Percentiles rank a stretch among this genome's conserved stretches.
Conservation (phyloP, 2,797 vertebrate species). For the Microtus californicus region DNA sequence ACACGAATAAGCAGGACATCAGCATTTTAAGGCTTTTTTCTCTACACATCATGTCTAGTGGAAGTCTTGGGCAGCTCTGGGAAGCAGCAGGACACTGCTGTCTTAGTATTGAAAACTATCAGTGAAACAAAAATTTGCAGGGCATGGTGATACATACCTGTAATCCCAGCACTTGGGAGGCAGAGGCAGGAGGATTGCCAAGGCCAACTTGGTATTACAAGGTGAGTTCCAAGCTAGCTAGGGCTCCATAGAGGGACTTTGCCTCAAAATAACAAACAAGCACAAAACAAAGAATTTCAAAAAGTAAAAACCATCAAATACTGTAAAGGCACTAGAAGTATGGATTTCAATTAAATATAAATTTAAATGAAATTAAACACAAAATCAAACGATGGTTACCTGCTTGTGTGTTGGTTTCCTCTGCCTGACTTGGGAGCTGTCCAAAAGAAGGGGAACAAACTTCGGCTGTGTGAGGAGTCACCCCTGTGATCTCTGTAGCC, state of each 20-base stretch:
- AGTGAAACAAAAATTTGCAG: conserved; percentile 32
- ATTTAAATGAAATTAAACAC: background rate
- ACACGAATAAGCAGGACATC: conserved; percentile 24
- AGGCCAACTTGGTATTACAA: background rate
- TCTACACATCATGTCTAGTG: conserved; percentile 44
- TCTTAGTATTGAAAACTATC: conserved; percentile 63
- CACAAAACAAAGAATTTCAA: background rate
- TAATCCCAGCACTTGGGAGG: background rate
- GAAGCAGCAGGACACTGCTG: conserved; percentile 62
- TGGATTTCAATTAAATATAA: background rate
- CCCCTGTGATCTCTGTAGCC: rapidly evolving
- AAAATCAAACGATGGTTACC: conserved; percentile 41
- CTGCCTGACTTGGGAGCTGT: background rate
- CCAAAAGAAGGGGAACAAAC: background rate
- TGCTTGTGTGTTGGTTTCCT: conserved; percentile 59
- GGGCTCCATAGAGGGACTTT: background rate
- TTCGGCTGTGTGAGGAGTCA: background rate
- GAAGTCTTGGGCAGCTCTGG: conserved; percentile 63
- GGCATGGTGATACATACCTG: background rate
- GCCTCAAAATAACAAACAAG: background rate
- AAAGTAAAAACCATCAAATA: background rate
- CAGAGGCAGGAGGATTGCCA: background rate
- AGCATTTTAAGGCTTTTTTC: conserved; percentile 65
- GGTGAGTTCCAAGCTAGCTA: background rate
- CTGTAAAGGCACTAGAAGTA: background rate